Evolutionary conservation across 2,797 vertebrate species (phyloP), one percentile per base, ranked within the genome.

Genomic region (Margarornis squamiger): DNA sequence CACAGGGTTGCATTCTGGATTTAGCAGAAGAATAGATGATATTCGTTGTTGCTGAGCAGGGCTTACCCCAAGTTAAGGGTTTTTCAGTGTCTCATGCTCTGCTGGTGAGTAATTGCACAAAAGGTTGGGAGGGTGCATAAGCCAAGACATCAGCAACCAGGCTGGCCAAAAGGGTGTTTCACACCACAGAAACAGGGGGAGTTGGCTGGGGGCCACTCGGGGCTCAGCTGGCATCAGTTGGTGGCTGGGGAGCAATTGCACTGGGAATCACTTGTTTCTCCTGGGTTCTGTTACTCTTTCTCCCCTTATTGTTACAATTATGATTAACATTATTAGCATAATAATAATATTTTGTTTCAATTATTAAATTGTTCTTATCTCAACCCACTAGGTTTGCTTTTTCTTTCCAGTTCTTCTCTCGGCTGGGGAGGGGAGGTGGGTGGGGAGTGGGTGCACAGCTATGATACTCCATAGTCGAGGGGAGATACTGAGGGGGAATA

Each of bases 391-490:
- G 36, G 27, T 29, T 57, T 20, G 14, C 7, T 13, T 72, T 45
- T n/a, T 49, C 19, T 29, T 48, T 74, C 15, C 27, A 22, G 36
- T 48, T 54, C 34, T 36, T 18, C 55, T 68, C 26, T 21, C 21
- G 2, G 1, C n/a, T 48, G 34, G 26, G 4, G 17, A 52, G 68
- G 13, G 15, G 6, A 45, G 29, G 3, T 59, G 14, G 3, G 23
- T 46, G 39, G 17, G 26, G 2, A 74, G 41, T 20, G 15, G 27
- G 4, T 32, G 41, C 41, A 55, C 61, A 82, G 30, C 55, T 20
- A 5, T 0, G 0, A 10, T 20, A 5, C 32, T 41, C 41, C 41
- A 41, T 18, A 41, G 41, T 8, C 16, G 41, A 16, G 41, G 41
- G 41, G 41, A 16, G 39, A 41, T 41, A 43, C 41, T 43, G 17